Evolutionary conservation across 35 echinoderm and acorn worm species (phyloP), one percentile per base, ranked within the genome.

Genomic region (Nesometra sesokonis): DNA sequence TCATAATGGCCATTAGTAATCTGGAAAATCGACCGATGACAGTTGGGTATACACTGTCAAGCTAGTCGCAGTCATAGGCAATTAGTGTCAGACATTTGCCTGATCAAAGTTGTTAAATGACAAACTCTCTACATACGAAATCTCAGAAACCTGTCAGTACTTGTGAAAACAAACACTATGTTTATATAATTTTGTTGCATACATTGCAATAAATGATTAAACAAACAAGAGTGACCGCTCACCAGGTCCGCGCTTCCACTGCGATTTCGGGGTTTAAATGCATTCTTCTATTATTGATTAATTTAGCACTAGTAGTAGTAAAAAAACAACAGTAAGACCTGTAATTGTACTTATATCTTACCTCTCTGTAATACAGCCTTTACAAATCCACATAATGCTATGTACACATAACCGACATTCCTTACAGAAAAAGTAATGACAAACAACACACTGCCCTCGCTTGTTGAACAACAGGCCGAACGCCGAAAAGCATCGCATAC

Each of bases 401-500:
- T 90, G 78, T 23, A 57, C 76, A 33, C 89, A 90, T 43, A 40
- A 57, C 32, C 77, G 76, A 87, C 92, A 93, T 31, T 90, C 92
- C 35, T 89, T 86, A 40, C 92, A 93, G 33, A 89, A 80, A 47
- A 37, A 37, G 81, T 83, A 86, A 46, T 46, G 31, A 77, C 90
- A 35, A 40, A 86, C 79, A 78, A 86, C 47, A 84, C 96, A 99
- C 46, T 94, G 85, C 0, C 87, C 78, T 30, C 88, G 86, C 38
- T 91, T 91, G 90, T 94, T 94, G 82, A 99, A 93, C 87, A 99
- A 92, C 3, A 99, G 77, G 0, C 92, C 92, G 40, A 99, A 99
- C 0, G 96, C 90, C 5, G 92, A 99, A 79, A 94, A 99, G 35
- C 96, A 99, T 35, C 96, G 92, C 76, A 99, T 94, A 82, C 96